Percentiles rank a stretch among this genome's conserved stretches.
Conservation (phyloP, 30 jellyfish, hydroid and myxozoan genomes). For the Pseudorhiza aurosa region DNA sequence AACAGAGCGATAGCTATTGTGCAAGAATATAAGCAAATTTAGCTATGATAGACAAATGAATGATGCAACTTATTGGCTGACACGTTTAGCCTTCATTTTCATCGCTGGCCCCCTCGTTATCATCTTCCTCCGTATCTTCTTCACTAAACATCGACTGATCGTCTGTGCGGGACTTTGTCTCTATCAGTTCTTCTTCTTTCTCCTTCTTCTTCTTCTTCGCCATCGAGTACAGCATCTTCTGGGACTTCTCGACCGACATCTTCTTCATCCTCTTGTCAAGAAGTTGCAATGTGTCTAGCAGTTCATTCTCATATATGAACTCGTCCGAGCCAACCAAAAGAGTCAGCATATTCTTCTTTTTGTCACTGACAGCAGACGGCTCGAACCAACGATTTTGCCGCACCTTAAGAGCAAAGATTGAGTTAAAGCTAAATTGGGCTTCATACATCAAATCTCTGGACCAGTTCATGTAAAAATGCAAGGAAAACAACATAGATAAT, state of each 20-base stretch:
- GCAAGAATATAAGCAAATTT: too few relatives aligned
- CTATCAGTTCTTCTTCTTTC: conserved; percentile 39
- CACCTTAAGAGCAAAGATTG: not conserved
- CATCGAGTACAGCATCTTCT: conserved; percentile 53
- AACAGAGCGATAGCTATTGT: too few relatives aligned
- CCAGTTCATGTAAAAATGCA: not conserved
- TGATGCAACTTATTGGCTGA: too few relatives aligned
- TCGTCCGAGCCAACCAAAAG: conserved; percentile 77
- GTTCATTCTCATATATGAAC: conserved; percentile 68
- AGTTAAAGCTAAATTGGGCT: too few relatives aligned
- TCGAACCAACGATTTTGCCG: conserved; percentile 83
- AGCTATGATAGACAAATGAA: too few relatives aligned
- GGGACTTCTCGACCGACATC: conserved; percentile 25
- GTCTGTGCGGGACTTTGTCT: conserved; percentile 10
- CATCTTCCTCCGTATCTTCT: conserved; percentile 52
- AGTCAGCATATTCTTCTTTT: conserved; percentile 58
- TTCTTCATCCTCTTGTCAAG: conserved; percentile 68
- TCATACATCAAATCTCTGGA: not conserved
- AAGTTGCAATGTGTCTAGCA: conserved; percentile 53
- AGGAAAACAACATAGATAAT: too few relatives aligned
- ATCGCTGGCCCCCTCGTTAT: conserved; percentile 30
- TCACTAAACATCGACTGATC: conserved; percentile 48
- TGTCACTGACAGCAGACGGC: conserved; percentile 65
- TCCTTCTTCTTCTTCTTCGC: conserved; percentile 76
- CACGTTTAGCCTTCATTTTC: not conserved